Percentiles rank a stretch among this genome's conserved stretches.
Evolutionary conservation across 1,140 invertebrate genomes (phyloP).

Genomic region (Penaeus vannamei): DNA sequence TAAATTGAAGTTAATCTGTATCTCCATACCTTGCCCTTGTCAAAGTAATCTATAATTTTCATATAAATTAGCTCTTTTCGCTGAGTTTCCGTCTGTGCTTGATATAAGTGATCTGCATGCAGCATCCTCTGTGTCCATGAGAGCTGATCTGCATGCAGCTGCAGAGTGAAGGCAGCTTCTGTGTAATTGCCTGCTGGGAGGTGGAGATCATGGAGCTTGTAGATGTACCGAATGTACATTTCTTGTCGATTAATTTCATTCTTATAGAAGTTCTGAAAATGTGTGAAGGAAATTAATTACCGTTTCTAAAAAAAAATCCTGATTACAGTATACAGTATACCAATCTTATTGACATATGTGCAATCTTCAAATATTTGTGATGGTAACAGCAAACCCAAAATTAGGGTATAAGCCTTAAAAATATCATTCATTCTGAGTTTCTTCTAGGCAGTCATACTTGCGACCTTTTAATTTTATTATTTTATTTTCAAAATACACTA

Average conservation of each 20-base stretch:
- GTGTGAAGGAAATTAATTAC: conserved; percentile 14
- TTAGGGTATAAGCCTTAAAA: too few species aligned
- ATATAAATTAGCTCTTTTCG: conserved; percentile 94
- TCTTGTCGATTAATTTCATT: conserved; percentile 94
- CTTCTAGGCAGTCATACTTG: too few species aligned
- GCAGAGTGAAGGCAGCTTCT: conserved; percentile 95
- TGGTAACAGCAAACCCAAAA: too few species aligned
- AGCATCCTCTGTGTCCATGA: conserved; percentile 85
- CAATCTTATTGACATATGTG: too few species aligned
- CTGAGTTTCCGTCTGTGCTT: conserved; percentile 86
- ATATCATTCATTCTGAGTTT: too few species aligned
- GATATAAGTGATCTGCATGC: conserved; percentile 75
- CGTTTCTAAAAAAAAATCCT: background rate
- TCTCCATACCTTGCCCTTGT: conserved; percentile 85
- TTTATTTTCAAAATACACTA: background rate
- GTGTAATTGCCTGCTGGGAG: conserved; percentile 94
- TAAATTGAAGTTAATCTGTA: background rate
- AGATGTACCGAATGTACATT: conserved; percentile 97
- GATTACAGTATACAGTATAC: background rate
- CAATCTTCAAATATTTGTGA: too few species aligned
- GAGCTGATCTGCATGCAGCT: conserved; percentile 92
- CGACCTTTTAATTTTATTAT: background rate
- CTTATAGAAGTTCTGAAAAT: conserved; percentile 93
- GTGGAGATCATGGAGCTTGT: conserved; percentile 96
- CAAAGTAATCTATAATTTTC: conserved; percentile 94